Percentiles rank a stretch among this genome's conserved stretches.
phyloP scores from a whole-genome alignment of 1,140 invertebrate species.

The Sesamia nonagrioides region DNA sequence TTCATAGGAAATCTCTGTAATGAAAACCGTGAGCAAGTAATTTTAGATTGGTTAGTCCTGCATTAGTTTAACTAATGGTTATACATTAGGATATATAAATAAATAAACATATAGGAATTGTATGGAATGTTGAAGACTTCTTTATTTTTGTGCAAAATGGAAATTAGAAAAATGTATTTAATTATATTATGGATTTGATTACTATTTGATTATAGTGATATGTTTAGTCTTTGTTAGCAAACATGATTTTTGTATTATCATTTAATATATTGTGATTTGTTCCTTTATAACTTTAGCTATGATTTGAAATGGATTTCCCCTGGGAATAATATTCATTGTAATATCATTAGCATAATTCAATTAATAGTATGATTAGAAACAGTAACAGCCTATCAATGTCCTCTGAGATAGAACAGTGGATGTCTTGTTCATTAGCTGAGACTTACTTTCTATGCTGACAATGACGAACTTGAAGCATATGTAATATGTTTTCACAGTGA shows the following conservation, averaged over 20 bases:
- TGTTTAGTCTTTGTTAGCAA: constrained; percentile 67
- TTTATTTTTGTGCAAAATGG: constrained; percentile 68
- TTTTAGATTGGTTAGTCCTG: constrained; percentile 60
- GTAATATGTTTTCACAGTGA: constrained; percentile 12
- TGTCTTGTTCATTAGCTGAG: background rate
- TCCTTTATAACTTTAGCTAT: constrained; percentile 68
- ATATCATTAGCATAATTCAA: constrained; percentile 48
- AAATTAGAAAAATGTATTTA: constrained; percentile 64
- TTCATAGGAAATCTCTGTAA: constrained; percentile 57
- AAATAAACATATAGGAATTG: constrained; percentile 62
- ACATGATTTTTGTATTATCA: constrained; percentile 66
- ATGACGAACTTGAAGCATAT: constrained; percentile 5
- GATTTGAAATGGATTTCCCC: constrained; percentile 70
- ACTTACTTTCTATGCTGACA: background rate
- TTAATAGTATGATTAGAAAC: constrained; percentile 51
- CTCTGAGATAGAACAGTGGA: background rate
- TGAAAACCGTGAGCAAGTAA: constrained; percentile 53
- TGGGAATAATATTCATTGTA: constrained; percentile 49
- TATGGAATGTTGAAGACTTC: constrained; percentile 74
- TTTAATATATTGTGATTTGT: constrained; percentile 74
- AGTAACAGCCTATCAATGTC: constrained; percentile 1
- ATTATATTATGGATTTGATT: constrained; percentile 70
- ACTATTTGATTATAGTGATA: constrained; percentile 75
- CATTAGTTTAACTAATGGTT: constrained; percentile 71
- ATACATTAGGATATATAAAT: constrained; percentile 62